Percentiles rank a stretch among this genome's conserved stretches.
Conservation (phyloP, 1,140 invertebrate genomes). For the Atopsyche davidsoni region DNA sequence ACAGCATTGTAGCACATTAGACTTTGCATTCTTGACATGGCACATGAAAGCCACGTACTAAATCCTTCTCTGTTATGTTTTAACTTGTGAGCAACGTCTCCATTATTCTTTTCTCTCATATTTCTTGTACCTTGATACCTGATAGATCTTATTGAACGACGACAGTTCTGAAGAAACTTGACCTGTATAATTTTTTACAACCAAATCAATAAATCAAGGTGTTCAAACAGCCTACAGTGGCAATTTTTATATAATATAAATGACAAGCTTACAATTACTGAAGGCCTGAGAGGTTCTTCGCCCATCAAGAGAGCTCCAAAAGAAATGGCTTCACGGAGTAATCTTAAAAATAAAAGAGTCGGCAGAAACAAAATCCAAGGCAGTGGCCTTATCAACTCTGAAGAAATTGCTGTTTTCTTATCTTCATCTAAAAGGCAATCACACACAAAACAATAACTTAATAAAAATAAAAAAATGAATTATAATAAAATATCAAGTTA, state of each 20-base stretch:
- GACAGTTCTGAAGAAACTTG: slow-evolving; percentile 43
- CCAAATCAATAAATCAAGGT: too few relatives aligned
- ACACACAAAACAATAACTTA: too few relatives aligned
- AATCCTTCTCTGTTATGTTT: slow-evolving; percentile 1
- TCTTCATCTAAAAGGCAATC: slow-evolving; percentile 38
- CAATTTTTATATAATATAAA: not conserved
- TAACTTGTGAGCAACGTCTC: slow-evolving; percentile 3
- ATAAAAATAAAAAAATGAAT: too few relatives aligned
- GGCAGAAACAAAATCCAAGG: slow-evolving; percentile 54
- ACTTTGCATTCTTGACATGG: slow-evolving; percentile 10
- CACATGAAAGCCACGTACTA: slow-evolving; percentile 1
- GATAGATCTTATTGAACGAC: slow-evolving; percentile 44
- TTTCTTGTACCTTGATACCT: slow-evolving; percentile 45
- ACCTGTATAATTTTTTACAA: too few relatives aligned
- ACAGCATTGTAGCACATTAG: slow-evolving; percentile 21
- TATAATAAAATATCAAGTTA: too few relatives aligned
- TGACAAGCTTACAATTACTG: slow-evolving; percentile 45
- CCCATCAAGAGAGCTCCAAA: slow-evolving; percentile 41
- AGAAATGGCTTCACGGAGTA: slow-evolving; percentile 42
- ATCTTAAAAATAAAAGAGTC: slow-evolving; percentile 43
- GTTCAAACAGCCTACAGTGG: not conserved
- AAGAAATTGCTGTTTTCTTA: slow-evolving; percentile 36
- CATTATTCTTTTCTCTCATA: slow-evolving; percentile 33
- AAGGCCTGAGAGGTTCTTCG: slow-evolving; percentile 44
- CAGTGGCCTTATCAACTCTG: slow-evolving; percentile 48